Evolutionary conservation across 2,113 vertebrate species (phyloP).

Genomic region (Calonectris borealis): DNA sequence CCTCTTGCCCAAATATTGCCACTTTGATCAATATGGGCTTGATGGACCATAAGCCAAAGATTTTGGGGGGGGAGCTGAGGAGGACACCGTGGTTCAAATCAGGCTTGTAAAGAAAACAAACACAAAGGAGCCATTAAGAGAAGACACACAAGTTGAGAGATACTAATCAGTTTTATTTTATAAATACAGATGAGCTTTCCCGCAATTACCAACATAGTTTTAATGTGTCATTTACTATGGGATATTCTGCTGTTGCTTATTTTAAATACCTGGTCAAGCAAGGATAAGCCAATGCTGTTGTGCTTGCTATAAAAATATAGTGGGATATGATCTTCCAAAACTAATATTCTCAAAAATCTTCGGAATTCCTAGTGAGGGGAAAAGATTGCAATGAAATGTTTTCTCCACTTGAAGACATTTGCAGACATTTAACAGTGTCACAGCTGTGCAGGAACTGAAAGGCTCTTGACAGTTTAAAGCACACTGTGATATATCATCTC

Average conservation of each 20-base stretch:
- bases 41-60: neutral
- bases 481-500: neutral
- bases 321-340: conserved; percentile 67
- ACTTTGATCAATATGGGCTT: too few relatives aligned
- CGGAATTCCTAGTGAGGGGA: conserved; percentile 53
- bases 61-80: too few relatives aligned
- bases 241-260: conserved; percentile 47
- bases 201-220: conserved; percentile 65
- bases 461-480: conserved; percentile 10
- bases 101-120: neutral
- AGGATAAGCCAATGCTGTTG: conserved; percentile 67
- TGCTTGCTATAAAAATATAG: conserved; percentile 71
- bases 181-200: conserved; percentile 75
- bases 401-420: conserved; percentile 47
- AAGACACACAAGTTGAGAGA: conserved; percentile 66
- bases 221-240: conserved; percentile 61
- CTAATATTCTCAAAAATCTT: conserved; percentile 62
- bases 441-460: conserved; percentile 9
- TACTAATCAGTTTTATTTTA: conserved; percentile 75
- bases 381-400: conserved; percentile 47
- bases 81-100: neutral
- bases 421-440: conserved; percentile 18
- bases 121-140: conserved; percentile 13
- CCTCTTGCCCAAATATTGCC: neutral
- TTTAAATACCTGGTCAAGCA: conserved; percentile 68